Conservation (phyloP, 2,113 vertebrate genomes). For the Phalacrocorax carbo region DNA sequence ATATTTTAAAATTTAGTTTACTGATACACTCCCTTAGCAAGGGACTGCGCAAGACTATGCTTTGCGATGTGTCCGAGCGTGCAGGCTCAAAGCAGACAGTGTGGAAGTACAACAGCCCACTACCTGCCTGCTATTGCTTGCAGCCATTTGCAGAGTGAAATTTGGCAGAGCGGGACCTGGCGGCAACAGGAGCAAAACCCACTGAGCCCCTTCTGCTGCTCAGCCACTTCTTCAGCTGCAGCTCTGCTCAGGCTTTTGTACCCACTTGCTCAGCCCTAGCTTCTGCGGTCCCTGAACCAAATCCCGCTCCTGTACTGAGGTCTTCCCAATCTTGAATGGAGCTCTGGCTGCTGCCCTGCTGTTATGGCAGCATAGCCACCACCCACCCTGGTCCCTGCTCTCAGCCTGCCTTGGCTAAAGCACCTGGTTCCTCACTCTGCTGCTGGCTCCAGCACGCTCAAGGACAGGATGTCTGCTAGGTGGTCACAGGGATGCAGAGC, state of each 20-base stretch:
- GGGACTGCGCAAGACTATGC: accelerated
- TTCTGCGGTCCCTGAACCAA: not conserved
- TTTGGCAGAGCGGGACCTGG: not conserved
- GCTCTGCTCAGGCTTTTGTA: not conserved
- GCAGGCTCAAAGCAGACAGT: accelerated
- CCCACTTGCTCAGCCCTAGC: not conserved
- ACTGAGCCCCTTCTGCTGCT: not conserved
- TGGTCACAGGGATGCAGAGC: not conserved
- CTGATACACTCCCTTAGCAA: not conserved
- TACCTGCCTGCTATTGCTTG: not conserved
- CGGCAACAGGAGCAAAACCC: not conserved
- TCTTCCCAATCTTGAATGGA: accelerated
- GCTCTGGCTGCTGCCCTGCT: not conserved
- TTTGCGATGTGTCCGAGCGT: accelerated
- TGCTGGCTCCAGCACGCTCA: accelerated
- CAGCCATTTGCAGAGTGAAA: not conserved
- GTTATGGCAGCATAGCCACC: not conserved
- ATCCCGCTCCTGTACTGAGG: not conserved
- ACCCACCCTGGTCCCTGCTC: not conserved
- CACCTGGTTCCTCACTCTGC: not conserved
- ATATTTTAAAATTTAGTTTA: no score
- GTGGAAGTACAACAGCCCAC: not conserved
- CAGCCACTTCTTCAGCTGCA: not conserved
- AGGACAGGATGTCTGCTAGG: not conserved
- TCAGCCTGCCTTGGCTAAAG: not conserved